phyloP scores from a whole-genome alignment of 2,113 vertebrate genomes.

The Eira barbara region DNA sequence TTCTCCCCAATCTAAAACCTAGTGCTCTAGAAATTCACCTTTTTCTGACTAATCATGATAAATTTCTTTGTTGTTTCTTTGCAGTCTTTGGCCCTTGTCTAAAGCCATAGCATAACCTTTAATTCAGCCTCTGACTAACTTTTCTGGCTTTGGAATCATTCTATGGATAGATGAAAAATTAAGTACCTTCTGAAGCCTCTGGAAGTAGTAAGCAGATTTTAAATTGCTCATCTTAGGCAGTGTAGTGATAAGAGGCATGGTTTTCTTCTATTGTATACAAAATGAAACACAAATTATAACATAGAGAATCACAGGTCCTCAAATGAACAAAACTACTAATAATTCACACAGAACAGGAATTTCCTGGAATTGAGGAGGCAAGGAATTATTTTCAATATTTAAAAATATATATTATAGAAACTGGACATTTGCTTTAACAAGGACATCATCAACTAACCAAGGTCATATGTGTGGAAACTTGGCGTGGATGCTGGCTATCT shows the following conservation, averaged over 20 bases:
- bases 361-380: neutral
- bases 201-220: neutral
- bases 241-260: neutral
- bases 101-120: neutral
- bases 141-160: neutral
- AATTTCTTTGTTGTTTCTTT: neutral
- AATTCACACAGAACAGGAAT: neutral
- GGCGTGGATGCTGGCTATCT: rapidly evolving
- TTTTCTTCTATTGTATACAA: neutral
- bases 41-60: neutral
- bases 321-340: neutral
- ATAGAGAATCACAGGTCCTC: neutral
- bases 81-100: neutral
- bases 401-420: neutral
- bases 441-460: too few relatives aligned
- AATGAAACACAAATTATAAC: neutral
- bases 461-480: rapidly evolving
- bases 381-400: neutral
- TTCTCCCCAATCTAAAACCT: neutral
- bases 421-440: neutral
- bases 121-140: neutral
- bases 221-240: neutral
- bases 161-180: neutral
- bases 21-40: neutral
- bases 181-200: neutral